Conservation (phyloP, 2,888 invertebrate genomes). For the Machimus atricapillus region DNA sequence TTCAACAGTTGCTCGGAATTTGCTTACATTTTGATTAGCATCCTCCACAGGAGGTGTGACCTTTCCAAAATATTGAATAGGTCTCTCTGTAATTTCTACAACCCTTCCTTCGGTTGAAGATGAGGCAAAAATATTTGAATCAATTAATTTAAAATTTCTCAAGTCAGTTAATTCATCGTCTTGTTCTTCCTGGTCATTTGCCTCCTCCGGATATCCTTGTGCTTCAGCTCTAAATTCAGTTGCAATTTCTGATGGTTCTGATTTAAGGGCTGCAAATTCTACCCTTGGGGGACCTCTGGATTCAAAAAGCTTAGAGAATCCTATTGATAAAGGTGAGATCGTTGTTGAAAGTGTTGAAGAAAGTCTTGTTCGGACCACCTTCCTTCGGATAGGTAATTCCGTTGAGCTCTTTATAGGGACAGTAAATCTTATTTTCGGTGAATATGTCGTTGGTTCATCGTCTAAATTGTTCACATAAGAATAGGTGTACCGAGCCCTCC, state of each 20-base stretch:
- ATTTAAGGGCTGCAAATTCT: conserved; percentile 43
- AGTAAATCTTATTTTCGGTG: conserved; percentile 55
- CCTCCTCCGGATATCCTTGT: neutral
- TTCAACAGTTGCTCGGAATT: conserved; percentile 47
- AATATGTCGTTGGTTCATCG: conserved; percentile 59
- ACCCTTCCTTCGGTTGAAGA: conserved; percentile 51
- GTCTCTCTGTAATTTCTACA: conserved; percentile 54
- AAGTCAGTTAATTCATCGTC: neutral
- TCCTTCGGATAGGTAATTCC: conserved; percentile 24
- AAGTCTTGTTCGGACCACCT: neutral
- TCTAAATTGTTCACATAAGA: conserved; percentile 54
- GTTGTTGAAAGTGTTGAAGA: neutral
- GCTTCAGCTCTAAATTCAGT: neutral
- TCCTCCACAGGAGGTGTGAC: conserved; percentile 55
- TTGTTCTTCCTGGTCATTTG: neutral
- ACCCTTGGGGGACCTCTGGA: conserved; percentile 20
- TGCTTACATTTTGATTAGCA: conserved; percentile 54
- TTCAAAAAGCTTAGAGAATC: neutral
- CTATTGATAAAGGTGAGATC: neutral
- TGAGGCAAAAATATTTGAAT: conserved; percentile 47
- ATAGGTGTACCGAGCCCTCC: conserved; percentile 59
- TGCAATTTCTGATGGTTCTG: conserved; percentile 32
- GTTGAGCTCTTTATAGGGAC: conserved; percentile 45
- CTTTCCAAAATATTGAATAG: conserved; percentile 56
- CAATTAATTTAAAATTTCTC: conserved; percentile 1